Base-by-base conservation (phyloP, 2,113 vertebrate genomes). In the Talpa occidentalis region DNA sequence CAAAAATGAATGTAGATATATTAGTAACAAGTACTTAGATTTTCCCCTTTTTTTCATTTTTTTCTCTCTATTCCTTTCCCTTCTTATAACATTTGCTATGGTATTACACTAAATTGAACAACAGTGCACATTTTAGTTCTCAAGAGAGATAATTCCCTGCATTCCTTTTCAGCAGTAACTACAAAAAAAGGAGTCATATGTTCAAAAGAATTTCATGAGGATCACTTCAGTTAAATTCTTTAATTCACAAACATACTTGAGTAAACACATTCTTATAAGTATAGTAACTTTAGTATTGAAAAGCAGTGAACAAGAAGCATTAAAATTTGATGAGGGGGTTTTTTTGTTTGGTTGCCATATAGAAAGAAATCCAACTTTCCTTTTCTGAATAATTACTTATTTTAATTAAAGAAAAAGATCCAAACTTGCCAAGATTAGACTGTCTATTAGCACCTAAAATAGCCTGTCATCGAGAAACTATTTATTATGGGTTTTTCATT, bases 401-500 rank as follows among this genome's bases (percentile, higher is more conserved):
- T 90, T 86, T 37, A 11, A 42, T 82, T 93, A 62, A 85, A 67
- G n/a, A 22, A 80, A 69, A 49, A 88, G 86, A 87, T 72, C 28
- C 28, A 90, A 83, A 92, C 70, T 40, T 94, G 49, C n/a, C 49
- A 88, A 93, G 32, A 80, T 56, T 87, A 87, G 30, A 72, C 52
- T 84, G n/a, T 52, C 69, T 92, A 15, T 82, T 86, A 88, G 14
- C 52, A 94, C 22, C 44, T 89, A 82, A 88, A 95, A 72, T 21
- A 91, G 30, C 32, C 52, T 82, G 37, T 80, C 66, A 52, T 73
- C 72, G n/a, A 91, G 79, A 94, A 94, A 16, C n/a, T 86, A 56
- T 30, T 95, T 91, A 93, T 84, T 89, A 62, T 44, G 4, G 69
- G 6, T 54, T 93, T 95, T 93, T 91, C 83, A 78, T 77, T 91